Evolutionary conservation across 2,888 invertebrate species (phyloP).

Genomic region (Chesias legatella): DNA sequence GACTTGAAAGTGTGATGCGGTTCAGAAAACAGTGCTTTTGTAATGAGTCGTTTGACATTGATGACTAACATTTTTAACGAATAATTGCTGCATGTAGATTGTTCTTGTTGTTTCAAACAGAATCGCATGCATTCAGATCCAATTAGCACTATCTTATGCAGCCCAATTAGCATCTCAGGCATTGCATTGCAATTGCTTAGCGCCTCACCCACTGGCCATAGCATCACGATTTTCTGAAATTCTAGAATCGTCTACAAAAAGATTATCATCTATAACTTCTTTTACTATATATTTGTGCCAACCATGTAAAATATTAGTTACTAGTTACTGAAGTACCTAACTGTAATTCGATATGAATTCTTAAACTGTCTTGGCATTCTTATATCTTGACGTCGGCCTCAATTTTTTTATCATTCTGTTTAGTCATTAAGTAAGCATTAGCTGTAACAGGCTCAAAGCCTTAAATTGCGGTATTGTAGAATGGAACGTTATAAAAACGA

Average conservation of each 20-base stretch:
- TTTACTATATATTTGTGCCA: background rate
- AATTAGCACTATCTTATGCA: conserved; percentile 47
- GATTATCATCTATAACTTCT: conserved; percentile 12
- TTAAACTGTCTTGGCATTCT: too few species aligned
- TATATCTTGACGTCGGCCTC: too few species aligned
- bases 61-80: conserved; percentile 1
- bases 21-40: conserved; percentile 12
- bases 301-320: too few species aligned
- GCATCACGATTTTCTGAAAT: conserved; percentile 6
- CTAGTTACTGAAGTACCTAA: too few species aligned
- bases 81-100: too few species aligned
- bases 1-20: conserved; percentile 15
- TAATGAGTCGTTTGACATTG: conserved; percentile 10
- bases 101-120: conserved; percentile 1
- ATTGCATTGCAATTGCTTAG: conserved; percentile 22
- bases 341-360: too few species aligned
- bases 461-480: too few species aligned
- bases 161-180: conserved; percentile 38
- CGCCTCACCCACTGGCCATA: conserved; percentile 10
- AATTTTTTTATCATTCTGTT: too few species aligned
- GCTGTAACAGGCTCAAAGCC: too few species aligned
- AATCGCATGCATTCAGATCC: conserved; percentile 29
- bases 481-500: background rate
- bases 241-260: conserved; percentile 18
- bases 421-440: too few species aligned